Base-by-base conservation (phyloP, 2,797 vertebrate species). In the Limnodromus scolopaceus region DNA sequence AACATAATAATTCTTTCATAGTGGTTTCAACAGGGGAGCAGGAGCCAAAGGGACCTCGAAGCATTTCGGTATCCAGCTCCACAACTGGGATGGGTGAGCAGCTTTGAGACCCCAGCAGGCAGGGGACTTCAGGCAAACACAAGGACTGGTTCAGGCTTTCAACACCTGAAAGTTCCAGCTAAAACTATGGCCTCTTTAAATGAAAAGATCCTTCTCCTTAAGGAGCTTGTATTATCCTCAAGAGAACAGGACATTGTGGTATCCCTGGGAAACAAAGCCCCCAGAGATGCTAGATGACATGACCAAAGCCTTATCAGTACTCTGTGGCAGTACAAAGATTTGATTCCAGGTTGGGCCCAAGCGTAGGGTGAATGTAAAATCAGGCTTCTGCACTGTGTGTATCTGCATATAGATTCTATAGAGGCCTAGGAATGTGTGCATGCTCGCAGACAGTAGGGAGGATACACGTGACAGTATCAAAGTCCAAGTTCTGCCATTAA, bases 1-100 rank as follows among this genome's bases (percentile, higher is more conserved):
- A 88, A 51, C 45, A 38, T 66, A 58, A 60, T 90, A 89, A 92
- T 90, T 97, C 89, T 96, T 86, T 86, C 25, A 1, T 16, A n/a
- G 55, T 38, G 38, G 51, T 58, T 94, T 86, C 87, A 84, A 16
- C 43, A 68, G 43, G 24, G 68, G 58, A 80, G 55, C n/a, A 34
- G 69, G 39, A 84, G 34, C 43, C 20, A 46, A 43, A 74, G 54
- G 41, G 32, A 77, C 85, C 81, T 72, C 51, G 34, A n/a, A 66
- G 66, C 10, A 27, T 34, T 46, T 27, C 13, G 38, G 34, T 4
- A 34, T 23, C 60, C 60, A 74, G 57, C 39, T 63, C 41, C 17
- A 48, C 11, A 13, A 20, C 2, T 13, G 36, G 16, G 51, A 53
- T 19, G 22, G 24, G 55, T 41, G 22, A 8, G 16, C 24, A 69